Evolutionary conservation across 2,888 invertebrate species (phyloP), one percentile per base, ranked within the genome.

Genomic region (Agrochola macilenta): DNA sequence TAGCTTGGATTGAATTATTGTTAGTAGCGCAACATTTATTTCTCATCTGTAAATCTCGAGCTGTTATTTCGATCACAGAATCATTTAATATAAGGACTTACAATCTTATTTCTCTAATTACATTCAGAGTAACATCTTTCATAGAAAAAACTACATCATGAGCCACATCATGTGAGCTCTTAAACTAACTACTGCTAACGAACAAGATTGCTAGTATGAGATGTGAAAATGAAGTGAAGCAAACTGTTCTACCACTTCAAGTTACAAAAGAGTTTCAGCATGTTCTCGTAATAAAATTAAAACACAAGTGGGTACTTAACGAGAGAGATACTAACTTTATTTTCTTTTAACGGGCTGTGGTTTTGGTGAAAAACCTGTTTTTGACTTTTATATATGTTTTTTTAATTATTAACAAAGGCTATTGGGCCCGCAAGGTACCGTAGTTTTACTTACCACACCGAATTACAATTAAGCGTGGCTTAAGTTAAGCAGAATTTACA

Each of bases 261-360:
- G 63, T 72, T 72, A 71, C 64, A 65, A 72, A 84, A 85, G 46
- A 49, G 43, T 71, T 60, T 49, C 43, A 69, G 65, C 39, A 74
- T 77, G 74, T 43, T 74, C 46, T 64, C 35, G 30, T 46, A 76
- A 77, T 85, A 74, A 69, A 77, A 82, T 85, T 83, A 74, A 58
- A 76, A 77, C 65, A 58, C 17, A 64, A 76, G 54, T 43, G 54
- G 39, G 43, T 65, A 60, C 54, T 74, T 70, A 80, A 57, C 23
- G 5, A 43, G 11, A 46, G 64, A 39, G 11, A 46, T 30, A 66
- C n/a, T 20, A 39, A 84, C 57, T 74, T 76, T 49, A 63, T 76
- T 49, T 74, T n/a, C n/a, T 63, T 73, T 49, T 43, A 39, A 35
- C 2, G 26, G 17, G 7, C 43, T 79, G 54, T 64, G 69, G 54